Evolutionary conservation across 2,113 vertebrate genomes (phyloP).

Genomic region (Morphnarchus princeps): DNA sequence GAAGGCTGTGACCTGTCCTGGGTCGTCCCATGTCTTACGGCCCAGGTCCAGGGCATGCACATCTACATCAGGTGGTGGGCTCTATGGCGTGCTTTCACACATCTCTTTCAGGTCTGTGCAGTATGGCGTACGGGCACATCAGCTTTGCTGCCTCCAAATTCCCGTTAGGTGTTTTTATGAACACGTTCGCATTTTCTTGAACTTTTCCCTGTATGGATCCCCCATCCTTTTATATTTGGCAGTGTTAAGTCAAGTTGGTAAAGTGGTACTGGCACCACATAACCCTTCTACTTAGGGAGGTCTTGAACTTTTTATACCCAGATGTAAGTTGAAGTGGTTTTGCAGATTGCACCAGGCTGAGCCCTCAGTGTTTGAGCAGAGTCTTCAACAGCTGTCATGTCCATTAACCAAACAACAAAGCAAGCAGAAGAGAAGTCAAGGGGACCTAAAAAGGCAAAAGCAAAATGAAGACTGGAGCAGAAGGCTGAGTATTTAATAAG

Average conservation of each 20-base stretch:
- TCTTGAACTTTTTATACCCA: background rate
- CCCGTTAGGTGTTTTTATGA: background rate
- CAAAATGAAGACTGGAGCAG: background rate
- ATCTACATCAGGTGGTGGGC: background rate
- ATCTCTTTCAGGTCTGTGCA: background rate
- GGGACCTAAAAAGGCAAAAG: background rate
- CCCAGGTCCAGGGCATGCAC: too few relatives aligned
- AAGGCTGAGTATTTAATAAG: background rate
- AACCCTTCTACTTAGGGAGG: background rate
- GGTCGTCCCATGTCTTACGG: background rate
- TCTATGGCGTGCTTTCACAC: background rate
- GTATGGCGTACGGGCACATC: background rate
- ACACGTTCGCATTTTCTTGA: background rate
- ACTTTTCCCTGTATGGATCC: background rate
- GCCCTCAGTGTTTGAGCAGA: background rate
- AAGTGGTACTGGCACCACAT: background rate
- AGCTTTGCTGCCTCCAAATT: background rate
- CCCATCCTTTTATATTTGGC: background rate
- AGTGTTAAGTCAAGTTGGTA: background rate
- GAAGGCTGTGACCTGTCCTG: background rate
- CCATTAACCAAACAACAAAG: background rate
- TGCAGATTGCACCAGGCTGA: background rate
- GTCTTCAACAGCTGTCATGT: background rate
- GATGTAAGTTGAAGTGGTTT: background rate
- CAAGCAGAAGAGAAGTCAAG: background rate